Conservation (phyloP, 2,888 invertebrate genomes). For the Iselma pallidipennis region DNA sequence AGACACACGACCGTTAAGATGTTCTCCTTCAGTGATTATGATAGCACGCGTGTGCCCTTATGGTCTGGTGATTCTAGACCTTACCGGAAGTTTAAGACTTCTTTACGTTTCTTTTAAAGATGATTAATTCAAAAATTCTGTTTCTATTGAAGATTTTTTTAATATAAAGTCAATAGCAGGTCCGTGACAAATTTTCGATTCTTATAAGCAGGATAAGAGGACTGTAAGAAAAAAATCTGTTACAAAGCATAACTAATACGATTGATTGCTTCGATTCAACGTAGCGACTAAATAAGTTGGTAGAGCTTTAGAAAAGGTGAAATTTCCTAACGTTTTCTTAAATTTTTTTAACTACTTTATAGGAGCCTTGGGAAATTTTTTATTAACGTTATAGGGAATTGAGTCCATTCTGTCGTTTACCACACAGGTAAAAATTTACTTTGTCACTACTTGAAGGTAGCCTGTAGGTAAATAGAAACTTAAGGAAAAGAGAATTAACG, state of each 20-base stretch:
- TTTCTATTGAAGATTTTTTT: neutral
- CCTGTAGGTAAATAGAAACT: too few species aligned
- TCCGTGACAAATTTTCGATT: neutral
- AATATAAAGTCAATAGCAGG: neutral
- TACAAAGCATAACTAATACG: neutral
- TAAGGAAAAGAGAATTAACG: neutral
- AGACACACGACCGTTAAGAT: conserved; percentile 54
- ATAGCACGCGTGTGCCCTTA: conserved; percentile 48
- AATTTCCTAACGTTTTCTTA: too few species aligned
- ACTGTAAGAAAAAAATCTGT: neutral
- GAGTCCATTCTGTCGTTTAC: too few species aligned
- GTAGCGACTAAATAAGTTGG: too few species aligned
- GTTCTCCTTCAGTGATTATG: conserved; percentile 51
- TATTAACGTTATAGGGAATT: too few species aligned
- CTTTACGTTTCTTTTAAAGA: neutral
- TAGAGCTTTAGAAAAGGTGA: too few species aligned
- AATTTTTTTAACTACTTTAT: too few species aligned
- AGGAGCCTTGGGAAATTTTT: too few species aligned
- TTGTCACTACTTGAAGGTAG: too few species aligned
- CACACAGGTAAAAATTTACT: too few species aligned
- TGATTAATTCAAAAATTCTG: neutral
- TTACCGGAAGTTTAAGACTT: conserved; percentile 8
- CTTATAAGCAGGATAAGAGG: neutral
- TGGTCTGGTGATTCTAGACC: conserved; percentile 45
- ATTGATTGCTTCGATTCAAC: too few species aligned